Conservation (phyloP, 1,140 invertebrate species). For the Polypedilum pembai region DNA sequence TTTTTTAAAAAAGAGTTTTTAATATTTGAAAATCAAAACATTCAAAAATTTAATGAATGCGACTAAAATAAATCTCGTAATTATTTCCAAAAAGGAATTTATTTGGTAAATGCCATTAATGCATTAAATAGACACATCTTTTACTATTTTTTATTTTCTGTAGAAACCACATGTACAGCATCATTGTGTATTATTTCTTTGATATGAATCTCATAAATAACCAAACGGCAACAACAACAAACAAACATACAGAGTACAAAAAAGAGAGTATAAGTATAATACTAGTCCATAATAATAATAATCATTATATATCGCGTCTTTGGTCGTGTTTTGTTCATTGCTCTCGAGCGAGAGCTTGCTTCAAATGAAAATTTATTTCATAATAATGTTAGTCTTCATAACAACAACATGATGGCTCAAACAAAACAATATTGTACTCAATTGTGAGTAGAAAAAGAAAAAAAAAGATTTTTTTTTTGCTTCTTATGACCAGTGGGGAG, state of each 20-base stretch:
- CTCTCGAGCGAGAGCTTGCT: too few relatives aligned
- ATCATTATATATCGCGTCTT: conserved; percentile 6
- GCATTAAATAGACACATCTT: conserved; percentile 23
- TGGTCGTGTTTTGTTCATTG: conserved; percentile 8
- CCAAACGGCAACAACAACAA: too few relatives aligned
- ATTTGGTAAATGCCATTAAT: background rate
- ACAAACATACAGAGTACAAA: background rate
- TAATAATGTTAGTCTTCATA: conserved; percentile 3
- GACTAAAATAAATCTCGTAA: too few relatives aligned
- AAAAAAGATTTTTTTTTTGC: background rate
- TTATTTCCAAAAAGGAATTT: background rate
- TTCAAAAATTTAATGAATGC: too few relatives aligned
- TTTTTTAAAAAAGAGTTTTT: too few relatives aligned
- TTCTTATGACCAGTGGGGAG: too few relatives aligned
- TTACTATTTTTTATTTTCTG: background rate
- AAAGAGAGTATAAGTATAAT: conserved; percentile 5
- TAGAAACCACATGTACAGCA: conserved; percentile 8
- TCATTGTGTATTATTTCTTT: background rate
- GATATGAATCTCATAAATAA: conserved; percentile 28
- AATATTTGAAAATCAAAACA: too few relatives aligned
- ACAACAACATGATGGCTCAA: conserved; percentile 9
- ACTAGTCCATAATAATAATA: conserved; percentile 21
- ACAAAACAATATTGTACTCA: background rate
- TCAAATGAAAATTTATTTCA: background rate
- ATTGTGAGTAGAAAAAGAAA: background rate